Percentiles rank a stretch among this genome's conserved stretches.
Evolutionary conservation across 2,113 vertebrate species (phyloP).

Genomic region (Cygnus buccinator): DNA sequence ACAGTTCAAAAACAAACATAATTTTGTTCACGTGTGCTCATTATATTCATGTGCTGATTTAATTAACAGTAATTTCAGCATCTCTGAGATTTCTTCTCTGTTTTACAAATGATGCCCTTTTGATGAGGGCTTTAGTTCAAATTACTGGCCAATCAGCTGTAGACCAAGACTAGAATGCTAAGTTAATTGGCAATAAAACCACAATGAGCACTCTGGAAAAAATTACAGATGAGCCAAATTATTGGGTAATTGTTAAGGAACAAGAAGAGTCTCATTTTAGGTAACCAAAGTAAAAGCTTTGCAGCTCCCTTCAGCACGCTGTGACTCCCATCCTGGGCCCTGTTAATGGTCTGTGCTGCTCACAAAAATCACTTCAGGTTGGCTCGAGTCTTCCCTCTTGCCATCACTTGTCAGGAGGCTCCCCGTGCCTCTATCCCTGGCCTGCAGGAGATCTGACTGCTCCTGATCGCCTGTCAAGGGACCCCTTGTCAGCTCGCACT

Average conservation of each 20-base stretch:
- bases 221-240: neutral
- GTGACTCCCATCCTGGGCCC: neutral
- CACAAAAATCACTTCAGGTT: neutral
- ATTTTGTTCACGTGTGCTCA: constrained; percentile 34
- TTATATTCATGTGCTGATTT: constrained; percentile 30
- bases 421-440: neutral
- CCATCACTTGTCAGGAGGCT: neutral
- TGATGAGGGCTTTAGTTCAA: constrained; percentile 22
- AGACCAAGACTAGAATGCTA: neutral
- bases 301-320: neutral
- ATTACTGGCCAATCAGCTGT: constrained; percentile 19
- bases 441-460: neutral
- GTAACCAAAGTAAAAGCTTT: neutral
- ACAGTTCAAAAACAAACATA: constrained; percentile 45
- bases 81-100: neutral
- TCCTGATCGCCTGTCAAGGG: neutral
- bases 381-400: neutral
- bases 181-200: constrained; percentile 32
- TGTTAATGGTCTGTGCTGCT: neutral
- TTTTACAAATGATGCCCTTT: constrained; percentile 43
- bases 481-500: neutral
- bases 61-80: constrained; percentile 49
- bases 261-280: neutral
- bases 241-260: neutral
- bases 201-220: constrained; percentile 3